Conservation (phyloP, 1,140 invertebrate genomes). For the Trichomalopsis sarcophagae region DNA sequence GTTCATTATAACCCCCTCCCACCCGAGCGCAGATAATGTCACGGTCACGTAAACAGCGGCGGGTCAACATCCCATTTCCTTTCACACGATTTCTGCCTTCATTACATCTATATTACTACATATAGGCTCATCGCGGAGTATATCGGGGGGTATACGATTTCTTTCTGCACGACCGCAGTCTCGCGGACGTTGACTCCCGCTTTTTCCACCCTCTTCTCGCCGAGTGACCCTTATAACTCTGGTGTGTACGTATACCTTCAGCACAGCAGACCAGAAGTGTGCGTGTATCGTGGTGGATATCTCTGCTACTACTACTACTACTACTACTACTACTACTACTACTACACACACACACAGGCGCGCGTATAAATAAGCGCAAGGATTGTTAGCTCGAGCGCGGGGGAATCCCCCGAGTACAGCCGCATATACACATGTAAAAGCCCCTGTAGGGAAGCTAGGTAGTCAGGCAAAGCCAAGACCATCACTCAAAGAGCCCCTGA, state of each 20-base stretch:
- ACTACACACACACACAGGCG: no score
- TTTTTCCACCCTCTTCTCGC: neutral
- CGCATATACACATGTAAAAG: neutral
- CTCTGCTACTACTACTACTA: no score
- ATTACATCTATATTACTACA: neutral
- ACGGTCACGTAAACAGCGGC: neutral
- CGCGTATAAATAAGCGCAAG: neutral
- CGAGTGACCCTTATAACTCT: neutral
- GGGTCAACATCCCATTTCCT: neutral
- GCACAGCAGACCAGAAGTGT: neutral
- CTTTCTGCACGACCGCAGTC: neutral
- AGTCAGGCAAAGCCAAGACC: neutral
- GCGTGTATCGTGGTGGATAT: neutral
- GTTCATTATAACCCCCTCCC: no score
- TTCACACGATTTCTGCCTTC: neutral
- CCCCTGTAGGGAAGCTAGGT: neutral
- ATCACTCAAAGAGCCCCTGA: constrained; percentile 40
- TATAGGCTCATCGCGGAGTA: no score
- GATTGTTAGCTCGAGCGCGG: neutral
- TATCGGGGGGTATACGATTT: neutral
- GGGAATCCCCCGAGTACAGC: no score
- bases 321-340: no score
- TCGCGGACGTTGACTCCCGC: neutral
- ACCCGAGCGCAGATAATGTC: neutral
- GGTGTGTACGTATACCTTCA: no score